Base-by-base conservation (phyloP, 2,113 vertebrate genomes). In the Calcarius ornatus region DNA sequence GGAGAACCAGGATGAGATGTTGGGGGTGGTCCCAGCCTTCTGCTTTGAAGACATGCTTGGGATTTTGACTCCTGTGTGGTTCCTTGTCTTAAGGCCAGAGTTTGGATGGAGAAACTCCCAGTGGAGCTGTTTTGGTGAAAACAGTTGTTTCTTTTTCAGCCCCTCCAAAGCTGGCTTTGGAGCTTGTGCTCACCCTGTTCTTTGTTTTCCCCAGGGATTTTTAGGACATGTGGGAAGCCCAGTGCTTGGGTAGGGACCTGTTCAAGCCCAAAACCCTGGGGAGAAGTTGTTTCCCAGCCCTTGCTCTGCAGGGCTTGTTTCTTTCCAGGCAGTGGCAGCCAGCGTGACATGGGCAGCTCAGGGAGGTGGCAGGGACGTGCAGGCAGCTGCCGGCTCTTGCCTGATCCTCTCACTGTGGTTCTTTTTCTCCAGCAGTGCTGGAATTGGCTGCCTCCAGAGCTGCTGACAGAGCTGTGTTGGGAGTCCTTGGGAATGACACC, bases 401-500 rank as follows among this genome's bases (percentile, higher is more conserved):
- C 73, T 81, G 83, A 86, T 91, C 73, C 76, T 60, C 94, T 97
- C 6, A 5, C 92, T 3, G 23, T 90, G 93, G 66, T 96, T 97
- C 96, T 86, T 88, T 38, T 93, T 76, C 95, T 95, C 86, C 88
- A 95, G 88, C 92, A 64, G 43, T 12, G 80, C 95, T 97, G 96
- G 92, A 97, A 96, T 96, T 43, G 22, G 88, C 97, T 5, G 38
- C 97, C 95, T 97, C 96, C 91, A 77, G 98, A 97, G 97, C 96
- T 97, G 96, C 97, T 98, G 97, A 97, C 97, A 97, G 95, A 96
- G 96, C 92, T 60, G 54, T 51, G 95, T 95, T 96, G 94, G 96
- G 96, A 97, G 96, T 94, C 94, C 94, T 96, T 93, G 96, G 96
- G 97, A 98, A 96, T 97, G 95, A 97, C 96, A 96, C 96, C 43